These are phyloP conservation scores for Cherax destructor DNA, from an alignment of 1,140 invertebrate species.

Conservation along the genomic window DNA sequence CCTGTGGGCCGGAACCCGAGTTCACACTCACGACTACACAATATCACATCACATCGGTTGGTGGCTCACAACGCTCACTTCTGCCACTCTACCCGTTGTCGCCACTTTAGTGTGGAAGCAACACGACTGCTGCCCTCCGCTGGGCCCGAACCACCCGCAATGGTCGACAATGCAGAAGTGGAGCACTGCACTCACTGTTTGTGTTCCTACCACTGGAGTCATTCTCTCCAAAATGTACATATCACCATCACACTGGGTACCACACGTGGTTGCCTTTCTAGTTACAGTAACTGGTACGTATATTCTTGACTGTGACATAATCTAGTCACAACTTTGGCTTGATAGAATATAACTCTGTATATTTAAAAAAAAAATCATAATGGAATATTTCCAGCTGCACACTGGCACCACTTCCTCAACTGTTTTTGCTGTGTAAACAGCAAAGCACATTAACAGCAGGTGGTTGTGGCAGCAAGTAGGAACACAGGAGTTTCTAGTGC, in stretches of 20 bases:
- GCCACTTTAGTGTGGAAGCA: conserved; percentile 36
- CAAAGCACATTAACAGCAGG: conserved; percentile 12
- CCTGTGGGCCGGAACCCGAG: conserved; percentile 44
- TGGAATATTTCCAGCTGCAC: conserved; percentile 60
- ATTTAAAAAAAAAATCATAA: conserved; percentile 43
- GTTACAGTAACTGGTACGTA: conserved; percentile 38
- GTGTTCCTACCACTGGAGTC: conserved; percentile 45
- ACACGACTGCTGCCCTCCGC: conserved; percentile 41
- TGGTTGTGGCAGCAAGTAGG: conserved; percentile 64
- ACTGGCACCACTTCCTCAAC: conserved; percentile 48
- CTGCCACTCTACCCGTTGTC: conserved; percentile 53
- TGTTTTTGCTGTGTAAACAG: conserved; percentile 21
- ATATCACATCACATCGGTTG: conserved; percentile 65
- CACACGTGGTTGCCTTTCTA: conserved; percentile 31
- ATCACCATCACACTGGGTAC: conserved; percentile 26
- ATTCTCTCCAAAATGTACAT: conserved; percentile 12
- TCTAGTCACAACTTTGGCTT: conserved; percentile 63
- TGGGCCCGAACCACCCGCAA: conserved; percentile 20
- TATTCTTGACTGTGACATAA: conserved; percentile 44
- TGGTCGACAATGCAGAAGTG: conserved; percentile 27
- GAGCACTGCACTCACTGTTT: conserved; percentile 55
- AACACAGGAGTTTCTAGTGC: conserved; percentile 64
- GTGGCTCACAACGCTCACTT: conserved; percentile 37
- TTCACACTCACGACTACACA: conserved; percentile 57
- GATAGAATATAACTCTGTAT: conserved; percentile 43